Evolutionary conservation across 2,888 invertebrate species (phyloP).

Genomic region (Epiblema foenella): DNA sequence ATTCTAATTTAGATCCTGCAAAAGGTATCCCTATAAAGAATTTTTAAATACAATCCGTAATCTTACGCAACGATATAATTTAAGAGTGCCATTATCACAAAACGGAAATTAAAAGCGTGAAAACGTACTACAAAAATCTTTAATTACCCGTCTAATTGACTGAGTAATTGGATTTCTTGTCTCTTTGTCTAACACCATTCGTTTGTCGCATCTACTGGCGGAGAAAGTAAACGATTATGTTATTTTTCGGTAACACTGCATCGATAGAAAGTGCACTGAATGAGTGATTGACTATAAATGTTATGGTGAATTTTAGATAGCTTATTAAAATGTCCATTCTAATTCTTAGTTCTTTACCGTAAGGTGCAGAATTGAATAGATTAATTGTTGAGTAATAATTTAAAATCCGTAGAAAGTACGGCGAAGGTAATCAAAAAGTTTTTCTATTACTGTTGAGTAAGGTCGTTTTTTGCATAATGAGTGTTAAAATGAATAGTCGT

Average conservation of each 20-base stretch:
- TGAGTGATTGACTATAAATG: conserved; percentile 49
- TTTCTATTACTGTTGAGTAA: conserved; percentile 44
- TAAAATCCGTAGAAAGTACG: conserved; percentile 50
- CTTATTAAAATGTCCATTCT: conserved; percentile 22
- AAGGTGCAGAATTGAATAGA: conserved; percentile 48
- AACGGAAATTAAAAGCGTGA: conserved; percentile 39
- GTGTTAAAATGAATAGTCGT: conserved; percentile 23
- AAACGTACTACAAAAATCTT: conserved; percentile 47
- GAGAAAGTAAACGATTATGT: conserved; percentile 51
- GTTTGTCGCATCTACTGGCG: conserved; percentile 43
- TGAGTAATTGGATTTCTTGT: conserved; percentile 51
- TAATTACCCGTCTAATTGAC: conserved; percentile 51
- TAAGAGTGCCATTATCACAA: conserved; percentile 8
- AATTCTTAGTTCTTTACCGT: conserved; percentile 36
- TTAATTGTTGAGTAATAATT: conserved; percentile 45
- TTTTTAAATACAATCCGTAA: background rate
- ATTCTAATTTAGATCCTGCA: background rate
- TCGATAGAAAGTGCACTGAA: conserved; percentile 57
- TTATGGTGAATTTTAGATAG: conserved; percentile 35
- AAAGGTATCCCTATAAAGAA: too few relatives aligned
- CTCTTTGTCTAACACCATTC: conserved; percentile 42
- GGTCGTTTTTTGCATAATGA: conserved; percentile 48
- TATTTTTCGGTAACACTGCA: conserved; percentile 57
- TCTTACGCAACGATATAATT: conserved; percentile 20
- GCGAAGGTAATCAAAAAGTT: conserved; percentile 46